Evolutionary conservation across 2,113 vertebrate genomes (phyloP).

Genomic region (Silurus glanis): DNA sequence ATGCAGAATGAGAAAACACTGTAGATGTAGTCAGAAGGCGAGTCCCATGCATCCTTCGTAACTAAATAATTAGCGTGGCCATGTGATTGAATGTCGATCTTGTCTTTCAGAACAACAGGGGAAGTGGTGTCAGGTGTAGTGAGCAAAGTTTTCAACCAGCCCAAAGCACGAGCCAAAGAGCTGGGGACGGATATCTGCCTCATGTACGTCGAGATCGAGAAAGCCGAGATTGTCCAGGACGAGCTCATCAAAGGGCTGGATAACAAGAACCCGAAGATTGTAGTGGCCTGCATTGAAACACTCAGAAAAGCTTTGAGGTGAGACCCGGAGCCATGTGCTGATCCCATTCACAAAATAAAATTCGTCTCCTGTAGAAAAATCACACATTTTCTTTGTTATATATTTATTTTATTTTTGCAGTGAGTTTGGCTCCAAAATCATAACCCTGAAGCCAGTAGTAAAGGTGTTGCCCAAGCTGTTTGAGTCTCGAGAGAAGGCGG

Average conservation of each 20-base stretch:
- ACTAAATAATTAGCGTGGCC: background rate
- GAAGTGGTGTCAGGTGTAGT: conserved; percentile 96
- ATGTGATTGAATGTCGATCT: conserved; percentile 19
- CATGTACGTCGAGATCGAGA: conserved; percentile 96
- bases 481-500: conserved; percentile 96
- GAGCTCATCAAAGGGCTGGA: conserved; percentile 94
- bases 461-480: conserved; percentile 96
- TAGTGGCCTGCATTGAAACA: conserved; percentile 90
- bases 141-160: conserved; percentile 98
- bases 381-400: background rate
- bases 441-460: conserved; percentile 92
- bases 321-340: conserved; percentile 46
- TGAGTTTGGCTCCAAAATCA: conserved; percentile 98
- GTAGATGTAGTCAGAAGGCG: background rate
- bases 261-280: conserved; percentile 96
- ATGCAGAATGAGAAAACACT: background rate
- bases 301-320: conserved; percentile 90
- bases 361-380: background rate
- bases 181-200: conserved; percentile 91
- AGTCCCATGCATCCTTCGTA: background rate
- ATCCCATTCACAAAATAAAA: background rate
- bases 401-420: conserved; percentile 61
- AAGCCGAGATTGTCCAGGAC: conserved; percentile 90
- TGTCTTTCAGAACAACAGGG: conserved; percentile 84
- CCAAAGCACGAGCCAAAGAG: conserved; percentile 95